Conservation (phyloP, 1,140 invertebrate genomes). For the Medauroidea extradentata region DNA sequence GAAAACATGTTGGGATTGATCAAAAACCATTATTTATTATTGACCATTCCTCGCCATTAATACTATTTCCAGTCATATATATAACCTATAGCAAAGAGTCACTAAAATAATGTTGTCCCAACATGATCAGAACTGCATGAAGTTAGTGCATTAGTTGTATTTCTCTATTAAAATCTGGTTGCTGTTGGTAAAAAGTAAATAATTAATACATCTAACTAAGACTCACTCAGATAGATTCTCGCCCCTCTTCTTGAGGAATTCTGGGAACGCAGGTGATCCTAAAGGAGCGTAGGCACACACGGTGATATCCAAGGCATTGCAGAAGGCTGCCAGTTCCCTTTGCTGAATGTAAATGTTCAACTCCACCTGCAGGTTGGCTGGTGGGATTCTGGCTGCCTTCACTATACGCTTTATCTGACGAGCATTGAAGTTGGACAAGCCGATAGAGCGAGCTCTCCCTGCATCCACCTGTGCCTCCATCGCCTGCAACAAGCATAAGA, state of each 20-base stretch:
- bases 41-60: too few species aligned
- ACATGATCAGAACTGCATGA: too few species aligned
- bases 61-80: too few species aligned
- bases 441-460: conserved; percentile 56
- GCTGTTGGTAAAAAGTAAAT: too few species aligned
- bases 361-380: conserved; percentile 72
- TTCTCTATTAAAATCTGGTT: too few species aligned
- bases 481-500: conserved; percentile 53
- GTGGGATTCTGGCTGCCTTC: conserved; percentile 58
- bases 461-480: conserved; percentile 68
- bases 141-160: too few species aligned
- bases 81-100: too few species aligned
- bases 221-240: too few species aligned
- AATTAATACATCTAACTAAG: too few species aligned
- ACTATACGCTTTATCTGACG: conserved; percentile 61
- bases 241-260: conserved; percentile 38
- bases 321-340: conserved; percentile 66
- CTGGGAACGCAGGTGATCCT: conserved; percentile 61
- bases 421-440: conserved; percentile 77
- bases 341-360: conserved; percentile 82
- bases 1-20: too few species aligned
- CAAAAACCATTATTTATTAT: too few species aligned
- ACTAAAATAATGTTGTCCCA: too few species aligned
- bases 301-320: conserved; percentile 62
- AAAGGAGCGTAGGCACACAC: conserved; percentile 81